Base-by-base conservation (phyloP, 2,888 invertebrate species). In the Hemistola chrysoprasaria region DNA sequence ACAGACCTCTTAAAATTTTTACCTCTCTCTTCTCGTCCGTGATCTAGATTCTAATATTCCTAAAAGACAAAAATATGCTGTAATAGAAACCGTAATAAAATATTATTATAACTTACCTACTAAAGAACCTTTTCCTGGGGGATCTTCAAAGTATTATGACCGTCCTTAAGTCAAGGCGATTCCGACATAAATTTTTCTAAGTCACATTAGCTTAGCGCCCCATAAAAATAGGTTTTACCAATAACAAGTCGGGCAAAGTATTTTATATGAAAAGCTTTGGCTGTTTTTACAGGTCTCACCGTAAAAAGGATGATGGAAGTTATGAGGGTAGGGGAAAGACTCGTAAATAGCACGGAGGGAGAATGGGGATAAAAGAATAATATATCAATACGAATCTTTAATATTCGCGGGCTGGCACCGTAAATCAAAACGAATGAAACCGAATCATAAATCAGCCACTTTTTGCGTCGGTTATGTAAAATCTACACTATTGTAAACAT, bases 331-430 rank as follows among this genome's bases (percentile, higher is more conserved):
- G 78, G 83, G 76, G 72, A 75, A 75, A 74, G 65, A 77, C 83
- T 77, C 85, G 84, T 86, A 87, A 87, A 87, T 87, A 85, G 81
- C 78, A 72, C 73, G 38, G 72, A 73, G 75, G 80, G 81, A 82
- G 77, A 86, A 84, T 77, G 70, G 74, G 87, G 84, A 88, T 86
- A 85, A 85, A 85, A 82, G 84, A 83, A 86, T 86, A 88, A 88
- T 88, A 87, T 87, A 87, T 87, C 87, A 88, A 86, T 88, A 84
- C 79, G 84, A 86, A 83, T 88, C 85, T 86, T 87, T 88, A 87
- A 86, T 88, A 87, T 86, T 86, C 82, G 82, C 78, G 77, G 77
- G 74, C 71, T 62, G 72, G 71, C 71, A 65, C 76, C 82, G 80
- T 88, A 85, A 86, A 88, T 88, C 87, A 85, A 71, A 78, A 69